Percentiles rank a stretch among this genome's conserved stretches.
Evolutionary conservation across 2,797 vertebrate genomes (phyloP).

Genomic region (Calcarius lapponicus): DNA sequence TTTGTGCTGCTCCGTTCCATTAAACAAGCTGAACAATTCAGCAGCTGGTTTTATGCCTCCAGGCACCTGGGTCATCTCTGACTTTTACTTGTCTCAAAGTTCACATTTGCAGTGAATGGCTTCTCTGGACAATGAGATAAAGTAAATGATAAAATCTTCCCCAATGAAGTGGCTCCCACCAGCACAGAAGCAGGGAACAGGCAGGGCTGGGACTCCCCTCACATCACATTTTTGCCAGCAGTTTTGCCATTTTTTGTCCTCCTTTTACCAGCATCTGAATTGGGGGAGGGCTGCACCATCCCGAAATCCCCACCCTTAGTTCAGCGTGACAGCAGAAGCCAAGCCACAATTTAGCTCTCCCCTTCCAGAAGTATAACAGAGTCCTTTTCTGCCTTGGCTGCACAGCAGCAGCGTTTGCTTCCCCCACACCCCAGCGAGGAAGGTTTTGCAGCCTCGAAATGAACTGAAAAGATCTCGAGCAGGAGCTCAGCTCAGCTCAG

Average conservation of each 20-base stretch:
- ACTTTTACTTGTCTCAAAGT: conserved; percentile 22
- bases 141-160: not conserved
- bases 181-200: not conserved
- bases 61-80: conserved; percentile 42
- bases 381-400: not conserved
- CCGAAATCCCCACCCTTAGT: not conserved
- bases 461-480: not conserved
- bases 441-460: conserved; percentile 7
- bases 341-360: not conserved
- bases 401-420: not conserved
- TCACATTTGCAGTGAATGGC: not conserved
- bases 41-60: conserved; percentile 12
- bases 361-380: not conserved
- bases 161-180: not conserved
- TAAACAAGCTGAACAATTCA: conserved; percentile 33
- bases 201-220: not conserved
- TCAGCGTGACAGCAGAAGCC: not conserved
- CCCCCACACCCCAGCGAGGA: not conserved
- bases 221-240: not conserved
- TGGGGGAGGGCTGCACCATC: not conserved
- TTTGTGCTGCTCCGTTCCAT: conserved; percentile 51
- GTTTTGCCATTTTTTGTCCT: not conserved
- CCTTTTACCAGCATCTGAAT: not conserved
- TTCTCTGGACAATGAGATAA: not conserved
- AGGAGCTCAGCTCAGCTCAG: not conserved